Conservation (phyloP, 2,888 invertebrate species). For the Eupithecia subfuscata region DNA sequence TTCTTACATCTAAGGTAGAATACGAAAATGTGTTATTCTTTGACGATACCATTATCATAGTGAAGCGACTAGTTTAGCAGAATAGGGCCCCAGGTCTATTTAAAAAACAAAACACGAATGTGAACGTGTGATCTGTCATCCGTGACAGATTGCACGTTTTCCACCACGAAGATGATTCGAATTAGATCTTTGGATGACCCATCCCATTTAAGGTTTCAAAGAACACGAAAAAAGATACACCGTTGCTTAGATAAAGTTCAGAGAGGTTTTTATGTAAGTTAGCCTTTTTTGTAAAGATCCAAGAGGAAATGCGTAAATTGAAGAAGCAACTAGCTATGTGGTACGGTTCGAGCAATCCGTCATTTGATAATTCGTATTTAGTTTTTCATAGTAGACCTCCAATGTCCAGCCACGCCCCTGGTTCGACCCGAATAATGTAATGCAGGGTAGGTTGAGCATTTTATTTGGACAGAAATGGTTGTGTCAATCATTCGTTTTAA, state of each 20-base stretch:
- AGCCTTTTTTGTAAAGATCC: background rate
- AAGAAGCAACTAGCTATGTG: background rate
- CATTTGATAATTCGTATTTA: slow-evolving; percentile 14
- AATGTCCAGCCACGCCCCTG: background rate
- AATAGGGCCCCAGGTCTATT: background rate
- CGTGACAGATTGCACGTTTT: background rate
- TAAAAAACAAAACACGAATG: background rate
- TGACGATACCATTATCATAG: background rate
- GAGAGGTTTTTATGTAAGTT: background rate
- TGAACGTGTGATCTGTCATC: background rate
- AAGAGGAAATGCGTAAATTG: background rate
- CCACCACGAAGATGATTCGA: background rate
- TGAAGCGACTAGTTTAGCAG: background rate
- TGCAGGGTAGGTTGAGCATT: slow-evolving; percentile 3
- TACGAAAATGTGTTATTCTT: background rate
- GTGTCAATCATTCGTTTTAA: background rate
- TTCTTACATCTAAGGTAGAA: background rate
- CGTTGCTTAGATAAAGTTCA: background rate
- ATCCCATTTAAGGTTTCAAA: no score
- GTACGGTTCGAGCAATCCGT: background rate
- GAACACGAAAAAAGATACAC: background rate
- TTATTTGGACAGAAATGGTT: slow-evolving; percentile 3
- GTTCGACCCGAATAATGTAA: slow-evolving; percentile 3
- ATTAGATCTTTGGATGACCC: background rate
- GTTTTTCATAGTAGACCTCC: background rate